Conservation (phyloP, 2,113 vertebrate species). For the Theristicus caerulescens region DNA sequence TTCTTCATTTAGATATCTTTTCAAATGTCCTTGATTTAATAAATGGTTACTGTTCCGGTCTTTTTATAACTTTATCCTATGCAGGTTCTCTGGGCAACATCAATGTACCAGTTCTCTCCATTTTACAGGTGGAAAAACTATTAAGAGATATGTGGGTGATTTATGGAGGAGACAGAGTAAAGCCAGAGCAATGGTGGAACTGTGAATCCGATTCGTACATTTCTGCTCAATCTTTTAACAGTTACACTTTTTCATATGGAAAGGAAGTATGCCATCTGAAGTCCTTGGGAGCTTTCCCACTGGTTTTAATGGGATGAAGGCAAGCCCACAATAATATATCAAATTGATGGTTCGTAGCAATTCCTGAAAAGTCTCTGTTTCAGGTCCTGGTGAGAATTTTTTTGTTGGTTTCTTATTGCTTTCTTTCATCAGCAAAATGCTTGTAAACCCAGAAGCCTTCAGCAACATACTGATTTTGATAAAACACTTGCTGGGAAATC, state of each 20-base stretch:
- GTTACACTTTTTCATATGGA: background rate
- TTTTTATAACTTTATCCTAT: background rate
- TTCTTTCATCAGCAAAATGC: background rate
- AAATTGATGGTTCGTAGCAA: background rate
- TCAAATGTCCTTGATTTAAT: background rate
- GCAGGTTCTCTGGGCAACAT: background rate
- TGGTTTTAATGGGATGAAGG: background rate
- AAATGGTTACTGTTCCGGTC: background rate
- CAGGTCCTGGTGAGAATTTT: background rate
- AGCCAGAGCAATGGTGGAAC: background rate
- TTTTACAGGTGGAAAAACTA: background rate
- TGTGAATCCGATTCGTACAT: background rate
- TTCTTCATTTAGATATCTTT: background rate
- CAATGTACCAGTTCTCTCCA: background rate
- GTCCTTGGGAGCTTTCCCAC: background rate
- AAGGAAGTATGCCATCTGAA: background rate
- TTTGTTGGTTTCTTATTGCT: background rate
- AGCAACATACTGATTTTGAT: background rate
- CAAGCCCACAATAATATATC: background rate
- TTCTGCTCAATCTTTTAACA: background rate
- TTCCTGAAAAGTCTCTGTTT: background rate
- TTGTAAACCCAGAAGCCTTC: background rate
- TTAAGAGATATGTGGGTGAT: background rate
- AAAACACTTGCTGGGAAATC: background rate
- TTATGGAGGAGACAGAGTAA: background rate